A percentile compares a stretch with the other conserved stretches of the same genome.
These are phyloP conservation scores for Platyura marginata DNA, from an alignment of 1,140 invertebrate species.

Conservation along the genomic window DNA sequence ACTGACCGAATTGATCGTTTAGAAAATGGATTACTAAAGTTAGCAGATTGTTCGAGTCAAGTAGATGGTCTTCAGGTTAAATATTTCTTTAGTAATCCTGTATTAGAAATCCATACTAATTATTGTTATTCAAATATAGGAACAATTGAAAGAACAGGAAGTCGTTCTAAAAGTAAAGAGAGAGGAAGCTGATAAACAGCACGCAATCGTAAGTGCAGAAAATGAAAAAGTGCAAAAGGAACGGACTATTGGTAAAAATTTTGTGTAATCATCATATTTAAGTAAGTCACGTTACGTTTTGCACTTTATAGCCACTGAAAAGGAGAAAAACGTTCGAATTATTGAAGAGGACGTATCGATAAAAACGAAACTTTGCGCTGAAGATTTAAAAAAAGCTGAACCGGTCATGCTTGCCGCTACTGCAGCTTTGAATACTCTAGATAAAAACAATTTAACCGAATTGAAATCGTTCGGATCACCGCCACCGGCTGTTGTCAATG, in stretches of 20 bases:
- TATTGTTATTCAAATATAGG: conserved; percentile 30
- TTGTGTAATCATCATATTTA: conserved; percentile 3
- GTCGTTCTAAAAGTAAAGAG: conserved; percentile 75
- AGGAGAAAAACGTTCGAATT: conserved; percentile 75
- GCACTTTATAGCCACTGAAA: conserved; percentile 39
- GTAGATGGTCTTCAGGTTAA: conserved; percentile 41
- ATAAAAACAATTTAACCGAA: conserved; percentile 87
- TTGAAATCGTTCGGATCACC: conserved; percentile 82
- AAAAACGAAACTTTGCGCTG: conserved; percentile 71
- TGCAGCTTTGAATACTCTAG: conserved; percentile 79
- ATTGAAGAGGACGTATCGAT: conserved; percentile 74
- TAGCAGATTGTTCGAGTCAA: conserved; percentile 65
- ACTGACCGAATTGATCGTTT: conserved; percentile 58
- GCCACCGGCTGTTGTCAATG: conserved; percentile 64
- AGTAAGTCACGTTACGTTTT: neutral
- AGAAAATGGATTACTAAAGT: conserved; percentile 74
- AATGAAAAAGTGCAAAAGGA: conserved; percentile 78
- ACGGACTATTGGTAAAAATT: conserved; percentile 47
- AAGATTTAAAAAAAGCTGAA: conserved; percentile 78
- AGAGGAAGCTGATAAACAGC: conserved; percentile 75
- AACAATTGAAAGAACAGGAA: conserved; percentile 73
- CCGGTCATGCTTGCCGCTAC: conserved; percentile 76
- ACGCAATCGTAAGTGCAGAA: conserved; percentile 73
- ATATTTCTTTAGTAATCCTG: neutral
- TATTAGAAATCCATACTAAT: neutral